A percentile compares a stretch with the other conserved stretches of the same genome.
Conservation (phyloP, 2,888 invertebrate genomes). For the Thymelicus acteon region DNA sequence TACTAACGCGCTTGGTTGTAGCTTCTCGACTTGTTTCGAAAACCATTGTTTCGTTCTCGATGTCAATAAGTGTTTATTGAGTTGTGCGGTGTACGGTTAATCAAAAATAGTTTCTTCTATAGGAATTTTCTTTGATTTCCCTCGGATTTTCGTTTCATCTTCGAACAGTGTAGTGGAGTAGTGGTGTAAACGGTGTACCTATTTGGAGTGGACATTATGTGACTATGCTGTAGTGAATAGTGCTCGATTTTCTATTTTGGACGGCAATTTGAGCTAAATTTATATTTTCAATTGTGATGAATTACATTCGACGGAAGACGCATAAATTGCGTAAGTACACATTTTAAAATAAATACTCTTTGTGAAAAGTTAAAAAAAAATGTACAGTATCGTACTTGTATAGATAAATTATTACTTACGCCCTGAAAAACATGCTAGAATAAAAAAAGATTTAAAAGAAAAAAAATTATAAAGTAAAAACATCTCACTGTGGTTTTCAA, state of each 20-base stretch:
- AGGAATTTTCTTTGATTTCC: slow-evolving; percentile 57
- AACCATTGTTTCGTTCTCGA: slow-evolving; percentile 56
- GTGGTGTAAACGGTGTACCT: slow-evolving; percentile 8
- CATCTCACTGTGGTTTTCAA: too few species aligned
- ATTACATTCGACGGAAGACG: slow-evolving; percentile 60
- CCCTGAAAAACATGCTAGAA: background rate
- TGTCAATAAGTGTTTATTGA: slow-evolving; percentile 53
- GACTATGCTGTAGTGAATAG: slow-evolving; percentile 57
- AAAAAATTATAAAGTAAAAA: background rate
- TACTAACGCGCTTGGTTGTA: slow-evolving; percentile 62
- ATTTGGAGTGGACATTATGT: slow-evolving; percentile 54
- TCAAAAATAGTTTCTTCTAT: slow-evolving; percentile 46
- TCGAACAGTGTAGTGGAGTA: slow-evolving; percentile 41
- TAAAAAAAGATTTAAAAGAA: background rate
- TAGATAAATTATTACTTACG: background rate
- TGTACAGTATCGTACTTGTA: background rate
- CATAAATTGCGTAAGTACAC: slow-evolving; percentile 77
- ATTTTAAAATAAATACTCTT: slow-evolving; percentile 45
- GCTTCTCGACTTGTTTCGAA: slow-evolving; percentile 59
- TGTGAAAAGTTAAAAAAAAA: background rate
- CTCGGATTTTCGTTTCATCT: slow-evolving; percentile 57
- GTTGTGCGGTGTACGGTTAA: slow-evolving; percentile 51
- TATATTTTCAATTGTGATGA: slow-evolving; percentile 68
- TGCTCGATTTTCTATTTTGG: slow-evolving; percentile 75
- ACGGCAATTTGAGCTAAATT: slow-evolving; percentile 70